Percentiles rank a stretch among this genome's conserved stretches.
These are phyloP conservation scores for Phrynosoma blainvillii DNA, from an alignment of 2,113 vertebrate genomes.

Conservation along the genomic window DNA sequence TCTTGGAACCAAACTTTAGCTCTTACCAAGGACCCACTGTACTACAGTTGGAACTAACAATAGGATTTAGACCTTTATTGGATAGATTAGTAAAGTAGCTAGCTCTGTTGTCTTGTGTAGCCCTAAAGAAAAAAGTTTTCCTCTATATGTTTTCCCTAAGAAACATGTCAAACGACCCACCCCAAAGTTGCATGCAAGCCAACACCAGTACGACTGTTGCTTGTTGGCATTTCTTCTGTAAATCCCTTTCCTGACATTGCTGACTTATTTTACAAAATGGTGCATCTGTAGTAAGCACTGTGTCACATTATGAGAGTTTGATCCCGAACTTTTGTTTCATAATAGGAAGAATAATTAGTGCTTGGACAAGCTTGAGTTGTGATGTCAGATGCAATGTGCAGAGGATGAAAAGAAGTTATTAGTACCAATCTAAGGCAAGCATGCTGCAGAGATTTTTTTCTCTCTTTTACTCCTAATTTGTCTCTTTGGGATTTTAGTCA, in stretches of 20 bases:
- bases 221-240: constrained; percentile 80
- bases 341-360: constrained; percentile 84
- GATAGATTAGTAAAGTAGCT: too few relatives aligned
- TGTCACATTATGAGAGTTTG: constrained; percentile 81
- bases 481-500: constrained; percentile 80
- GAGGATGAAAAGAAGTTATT: constrained; percentile 82
- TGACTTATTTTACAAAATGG: constrained; percentile 83
- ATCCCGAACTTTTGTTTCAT: constrained; percentile 84
- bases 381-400: constrained; percentile 75
- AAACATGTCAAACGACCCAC: constrained; percentile 40
- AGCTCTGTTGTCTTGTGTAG: too few relatives aligned
- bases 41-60: too few relatives aligned
- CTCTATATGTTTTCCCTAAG: not conserved
- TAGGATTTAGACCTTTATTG: too few relatives aligned
- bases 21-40: too few relatives aligned
- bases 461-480: constrained; percentile 81
- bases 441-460: constrained; percentile 61
- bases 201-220: constrained; percentile 75
- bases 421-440: constrained; percentile 78
- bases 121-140: too few relatives aligned
- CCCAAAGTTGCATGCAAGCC: constrained; percentile 66
- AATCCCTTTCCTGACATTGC: constrained; percentile 74
- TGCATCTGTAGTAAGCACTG: constrained; percentile 76
- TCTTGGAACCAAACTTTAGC: too few relatives aligned
- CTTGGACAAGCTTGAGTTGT: constrained; percentile 79